A percentile compares a stretch with the other conserved stretches of the same genome.
phyloP scores from a whole-genome alignment of 1,140 invertebrate genomes.

The Cherax quadricarinatus region DNA sequence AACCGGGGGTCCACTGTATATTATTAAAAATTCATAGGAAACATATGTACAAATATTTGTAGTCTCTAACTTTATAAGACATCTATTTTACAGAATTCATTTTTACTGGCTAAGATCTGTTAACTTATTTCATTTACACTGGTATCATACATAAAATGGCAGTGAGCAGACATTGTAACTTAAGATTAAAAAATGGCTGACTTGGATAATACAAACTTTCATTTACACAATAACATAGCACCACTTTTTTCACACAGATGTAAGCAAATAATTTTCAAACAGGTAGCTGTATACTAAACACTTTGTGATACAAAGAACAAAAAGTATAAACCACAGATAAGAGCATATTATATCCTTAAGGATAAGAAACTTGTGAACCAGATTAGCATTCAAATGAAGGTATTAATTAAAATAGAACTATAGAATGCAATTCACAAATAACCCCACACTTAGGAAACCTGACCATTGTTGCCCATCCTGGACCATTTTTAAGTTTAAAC shows the following conservation, averaged over 20 bases:
- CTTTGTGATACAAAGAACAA: not conserved
- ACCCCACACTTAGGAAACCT: no score
- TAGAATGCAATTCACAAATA: no score
- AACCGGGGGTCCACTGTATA: no score
- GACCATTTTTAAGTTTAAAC: no score
- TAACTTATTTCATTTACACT: constrained; percentile 31
- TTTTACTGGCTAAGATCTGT: no score
- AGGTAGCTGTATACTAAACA: not conserved
- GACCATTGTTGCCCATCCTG: no score
- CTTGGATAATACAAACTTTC: constrained; percentile 25
- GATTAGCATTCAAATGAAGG: no score
- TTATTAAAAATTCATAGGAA: not conserved
- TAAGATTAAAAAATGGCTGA: constrained; percentile 14
- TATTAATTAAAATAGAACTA: no score
- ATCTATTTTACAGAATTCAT: not conserved
- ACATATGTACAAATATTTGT: not conserved
- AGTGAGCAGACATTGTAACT: constrained; percentile 37
- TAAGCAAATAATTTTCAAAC: not conserved
- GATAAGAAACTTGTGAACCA: no score
- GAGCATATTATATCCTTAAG: not conserved
- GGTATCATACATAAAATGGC: constrained; percentile 54
- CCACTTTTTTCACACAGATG: not conserved
- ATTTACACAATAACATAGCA: not conserved
- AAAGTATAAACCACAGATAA: not conserved
- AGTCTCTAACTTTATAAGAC: not conserved